Percentiles rank a stretch among this genome's conserved stretches.
These are phyloP conservation scores for Leucosticte australis DNA, from an alignment of 2,113 vertebrate species.

Conservation along the genomic window DNA sequence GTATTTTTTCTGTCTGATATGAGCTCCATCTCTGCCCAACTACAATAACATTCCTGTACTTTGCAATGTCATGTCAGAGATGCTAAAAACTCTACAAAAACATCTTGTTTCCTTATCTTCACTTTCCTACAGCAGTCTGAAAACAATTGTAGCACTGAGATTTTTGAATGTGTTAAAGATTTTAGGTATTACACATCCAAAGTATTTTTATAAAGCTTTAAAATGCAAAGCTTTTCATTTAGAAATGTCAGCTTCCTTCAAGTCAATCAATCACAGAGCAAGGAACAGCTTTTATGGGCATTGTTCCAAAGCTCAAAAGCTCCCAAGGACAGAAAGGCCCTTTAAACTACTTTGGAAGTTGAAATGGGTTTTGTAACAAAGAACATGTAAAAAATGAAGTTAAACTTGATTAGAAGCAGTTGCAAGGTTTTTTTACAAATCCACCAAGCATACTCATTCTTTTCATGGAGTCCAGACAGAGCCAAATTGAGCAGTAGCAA, in stretches of 20 bases:
- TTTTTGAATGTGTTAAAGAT: neutral
- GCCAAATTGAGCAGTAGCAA: neutral
- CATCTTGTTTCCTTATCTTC: neutral
- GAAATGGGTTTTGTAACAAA: neutral
- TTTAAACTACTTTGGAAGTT: neutral
- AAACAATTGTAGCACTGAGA: neutral
- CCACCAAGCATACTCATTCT: neutral
- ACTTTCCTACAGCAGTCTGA: neutral
- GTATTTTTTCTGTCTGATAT: neutral
- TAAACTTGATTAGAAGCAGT: neutral
- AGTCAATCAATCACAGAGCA: neutral
- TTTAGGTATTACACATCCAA: neutral
- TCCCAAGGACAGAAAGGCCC: neutral
- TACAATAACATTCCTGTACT: neutral
- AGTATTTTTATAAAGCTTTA: neutral
- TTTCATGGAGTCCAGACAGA: neutral
- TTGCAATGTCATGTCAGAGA: neutral
- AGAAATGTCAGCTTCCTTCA: neutral
- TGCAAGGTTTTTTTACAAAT: neutral
- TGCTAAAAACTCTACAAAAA: neutral
- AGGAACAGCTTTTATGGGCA: neutral
- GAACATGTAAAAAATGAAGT: neutral
- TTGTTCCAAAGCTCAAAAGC: neutral
- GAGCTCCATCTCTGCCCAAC: neutral
- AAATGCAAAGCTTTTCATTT: neutral